These are phyloP conservation scores for Brachyalestes nurse DNA, from an alignment of 2,797 vertebrate species.

Conservation along the genomic window DNA sequence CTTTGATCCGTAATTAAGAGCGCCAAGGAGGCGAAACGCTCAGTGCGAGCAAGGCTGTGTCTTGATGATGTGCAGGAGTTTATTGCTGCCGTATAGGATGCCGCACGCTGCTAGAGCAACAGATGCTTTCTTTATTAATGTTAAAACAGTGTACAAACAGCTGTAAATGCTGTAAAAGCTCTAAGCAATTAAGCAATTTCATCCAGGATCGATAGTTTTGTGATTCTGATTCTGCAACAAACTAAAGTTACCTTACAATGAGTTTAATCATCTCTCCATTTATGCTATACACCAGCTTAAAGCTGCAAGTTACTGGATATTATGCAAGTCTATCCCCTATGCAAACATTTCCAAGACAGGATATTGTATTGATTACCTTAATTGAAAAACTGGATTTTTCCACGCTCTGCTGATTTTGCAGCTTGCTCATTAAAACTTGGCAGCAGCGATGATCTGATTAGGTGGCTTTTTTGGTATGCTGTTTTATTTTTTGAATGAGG, in stretches of 20 bases:
- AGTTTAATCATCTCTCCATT: background rate
- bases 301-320: background rate
- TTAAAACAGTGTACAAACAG: background rate
- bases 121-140: background rate
- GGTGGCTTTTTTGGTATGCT: background rate
- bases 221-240: too few species aligned
- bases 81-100: background rate
- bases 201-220: too few species aligned
- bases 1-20: constrained; percentile 54
- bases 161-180: background rate
- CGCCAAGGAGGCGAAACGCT: constrained; percentile 9
- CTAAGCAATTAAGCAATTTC: too few species aligned
- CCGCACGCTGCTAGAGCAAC: background rate
- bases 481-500: background rate
- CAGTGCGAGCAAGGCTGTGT: background rate
- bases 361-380: background rate
- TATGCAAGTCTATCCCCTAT: background rate
- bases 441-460: background rate
- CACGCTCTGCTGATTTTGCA: background rate
- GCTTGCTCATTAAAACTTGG: background rate
- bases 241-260: background rate
- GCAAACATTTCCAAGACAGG: background rate
- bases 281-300: background rate
- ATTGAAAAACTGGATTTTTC: background rate
- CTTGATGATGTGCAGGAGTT: constrained; percentile 9